phyloP scores from a whole-genome alignment of 2,113 vertebrate genomes.

The Arothron firmamentum region DNA sequence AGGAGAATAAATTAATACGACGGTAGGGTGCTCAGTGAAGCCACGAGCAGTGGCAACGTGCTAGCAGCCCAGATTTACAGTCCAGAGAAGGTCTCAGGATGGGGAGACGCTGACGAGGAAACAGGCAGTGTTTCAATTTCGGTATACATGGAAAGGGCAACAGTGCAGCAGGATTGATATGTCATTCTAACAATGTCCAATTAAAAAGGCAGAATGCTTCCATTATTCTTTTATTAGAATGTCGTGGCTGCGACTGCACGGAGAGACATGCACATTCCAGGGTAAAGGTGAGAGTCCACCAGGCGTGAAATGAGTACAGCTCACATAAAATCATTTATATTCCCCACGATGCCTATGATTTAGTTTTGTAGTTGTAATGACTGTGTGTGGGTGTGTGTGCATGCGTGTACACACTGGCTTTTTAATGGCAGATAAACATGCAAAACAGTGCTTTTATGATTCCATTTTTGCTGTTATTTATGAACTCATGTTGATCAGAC shows the following conservation, averaged over 20 bases:
- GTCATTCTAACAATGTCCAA: constrained; percentile 79
- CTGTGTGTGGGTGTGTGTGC: constrained; percentile 12
- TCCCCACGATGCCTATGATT: constrained; percentile 67
- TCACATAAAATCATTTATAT: constrained; percentile 71
- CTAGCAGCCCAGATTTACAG: constrained; percentile 26
- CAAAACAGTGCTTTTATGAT: constrained; percentile 34
- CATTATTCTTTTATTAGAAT: constrained; percentile 75
- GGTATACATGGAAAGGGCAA: constrained; percentile 73
- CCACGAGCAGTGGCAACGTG: constrained; percentile 20
- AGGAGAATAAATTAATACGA: constrained; percentile 8
- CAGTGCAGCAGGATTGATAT: constrained; percentile 71
- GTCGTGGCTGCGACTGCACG: constrained; percentile 39
- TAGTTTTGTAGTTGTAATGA: constrained; percentile 61
- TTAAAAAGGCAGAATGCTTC: constrained; percentile 75
- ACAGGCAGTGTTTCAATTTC: constrained; percentile 74
- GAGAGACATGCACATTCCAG: constrained; percentile 53
- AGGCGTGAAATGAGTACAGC: constrained; percentile 78
- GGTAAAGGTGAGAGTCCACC: constrained; percentile 72
- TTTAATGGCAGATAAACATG: constrained; percentile 41
- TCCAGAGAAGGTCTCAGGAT: constrained; percentile 25
- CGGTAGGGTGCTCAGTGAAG: constrained; percentile 24
- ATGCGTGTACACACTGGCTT: neutral
- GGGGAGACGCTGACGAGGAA: constrained; percentile 30
- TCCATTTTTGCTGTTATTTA: constrained; percentile 4
- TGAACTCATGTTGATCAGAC: neutral